A percentile compares a stretch with the other conserved stretches of the same genome.
phyloP scores from a whole-genome alignment of 2,888 invertebrate genomes.

The Acanthococcus lagerstroemiae region DNA sequence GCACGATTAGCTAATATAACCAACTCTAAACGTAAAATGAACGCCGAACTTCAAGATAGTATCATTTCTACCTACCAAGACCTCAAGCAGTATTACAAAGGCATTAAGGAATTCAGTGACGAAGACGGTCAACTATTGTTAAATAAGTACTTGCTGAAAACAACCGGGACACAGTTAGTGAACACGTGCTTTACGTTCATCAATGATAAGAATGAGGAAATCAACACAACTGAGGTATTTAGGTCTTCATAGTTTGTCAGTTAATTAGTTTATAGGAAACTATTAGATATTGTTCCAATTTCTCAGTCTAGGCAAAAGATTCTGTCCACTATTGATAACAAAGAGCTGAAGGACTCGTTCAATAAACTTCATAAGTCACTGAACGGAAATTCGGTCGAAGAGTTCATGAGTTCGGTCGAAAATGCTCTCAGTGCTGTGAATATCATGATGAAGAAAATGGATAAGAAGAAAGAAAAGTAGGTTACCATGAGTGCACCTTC shows the following conservation, averaged over 20 bases:
- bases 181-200: conserved; percentile 43
- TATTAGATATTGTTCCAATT: conserved; percentile 5
- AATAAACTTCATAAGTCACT: conserved; percentile 58
- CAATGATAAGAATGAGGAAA: conserved; percentile 12
- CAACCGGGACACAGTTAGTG: conserved; percentile 69
- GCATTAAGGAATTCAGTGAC: conserved; percentile 47
- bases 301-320: conserved; percentile 13
- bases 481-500: too few species aligned
- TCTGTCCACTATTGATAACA: conserved; percentile 12
- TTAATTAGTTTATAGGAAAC: background rate
- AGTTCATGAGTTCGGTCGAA: conserved; percentile 67
- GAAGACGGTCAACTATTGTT: conserved; percentile 52
- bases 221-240: conserved; percentile 13
- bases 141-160: conserved; percentile 72
- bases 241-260: background rate
- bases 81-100: conserved; percentile 69
- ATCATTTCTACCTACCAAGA: conserved; percentile 64
- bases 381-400: conserved; percentile 57
- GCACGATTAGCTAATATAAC: conserved; percentile 61
- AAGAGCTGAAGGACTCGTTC: conserved; percentile 48
- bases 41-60: conserved; percentile 71
- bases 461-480: conserved; percentile 69
- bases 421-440: conserved; percentile 51
- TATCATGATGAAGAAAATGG: conserved; percentile 75
- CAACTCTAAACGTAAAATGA: conserved; percentile 61